Base-by-base conservation (phyloP, 64 coral and sea anemone genomes). In the Montipora sp. region DNA sequence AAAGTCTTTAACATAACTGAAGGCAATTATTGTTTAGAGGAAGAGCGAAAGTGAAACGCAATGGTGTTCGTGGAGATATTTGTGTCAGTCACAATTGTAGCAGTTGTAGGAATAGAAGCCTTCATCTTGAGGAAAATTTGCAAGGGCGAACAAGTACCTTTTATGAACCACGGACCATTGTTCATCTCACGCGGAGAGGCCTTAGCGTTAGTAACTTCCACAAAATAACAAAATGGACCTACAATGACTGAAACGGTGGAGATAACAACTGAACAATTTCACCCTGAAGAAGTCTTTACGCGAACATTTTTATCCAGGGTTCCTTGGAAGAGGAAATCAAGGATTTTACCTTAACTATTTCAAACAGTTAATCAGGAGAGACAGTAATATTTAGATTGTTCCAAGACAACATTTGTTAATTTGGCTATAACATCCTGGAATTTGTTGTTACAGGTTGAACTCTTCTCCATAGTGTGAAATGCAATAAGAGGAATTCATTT, bases 1-100 rank as follows among this genome's bases (percentile, higher is more conserved):
- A 85, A 83, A 72, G 19, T 71, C 82, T 43, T 23, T 47, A 6
- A 20, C 20, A 20, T 19, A 36, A 36, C 36, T 36, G 2, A 21
- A 66, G 11, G 53, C 12, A 2, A 19, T 11, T 48, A 20, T 49
- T 48, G 60, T 15, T 49, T 5, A 1, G n/a, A 71, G 8, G 45
- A 50, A 10, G 10, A 16, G 47, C 47, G 4, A 18, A 46, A 12
- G 4, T 3, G 14, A 8, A 18, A 13, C 11, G 47, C 47, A 14
- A 89, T 78, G 46, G 86, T 93, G 59, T 79, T 93, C 57, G 75
- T 93, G 47, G 91, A 93, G 27, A 46, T 80, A 27, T 79, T 93
- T 73, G 83, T 78, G 2, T 49, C 67, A 63, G 83, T 21, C 49
- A 87, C 78, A 36, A 46, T 93, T 9, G 75, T 67, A 10, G 61